These are phyloP conservation scores for Punctoribates punctum DNA, from an alignment of 2,888 invertebrate genomes.

Conservation along the genomic window DNA sequence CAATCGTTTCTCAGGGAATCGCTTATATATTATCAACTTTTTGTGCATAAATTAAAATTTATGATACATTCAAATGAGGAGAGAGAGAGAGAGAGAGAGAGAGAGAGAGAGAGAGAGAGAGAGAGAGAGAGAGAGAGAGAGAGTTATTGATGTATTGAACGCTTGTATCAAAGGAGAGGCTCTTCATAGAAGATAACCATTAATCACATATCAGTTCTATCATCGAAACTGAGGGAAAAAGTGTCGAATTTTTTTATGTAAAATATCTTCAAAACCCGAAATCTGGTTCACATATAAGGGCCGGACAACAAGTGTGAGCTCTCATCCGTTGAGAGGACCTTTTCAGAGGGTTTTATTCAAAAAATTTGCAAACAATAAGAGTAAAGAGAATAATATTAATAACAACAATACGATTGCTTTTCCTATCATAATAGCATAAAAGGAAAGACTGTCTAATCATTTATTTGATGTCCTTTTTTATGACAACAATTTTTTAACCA, in stretches of 20 bases:
- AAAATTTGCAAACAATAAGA: not conserved
- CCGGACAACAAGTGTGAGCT: not conserved
- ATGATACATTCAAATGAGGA: too few relatives aligned
- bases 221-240: not conserved
- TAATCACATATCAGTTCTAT: constrained; percentile 5
- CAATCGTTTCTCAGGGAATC: too few relatives aligned
- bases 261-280: not conserved
- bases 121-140: constrained; percentile 29
- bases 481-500: not conserved
- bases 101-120: constrained; percentile 9
- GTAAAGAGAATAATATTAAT: not conserved
- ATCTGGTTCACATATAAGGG: not conserved
- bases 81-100: constrained; percentile 10
- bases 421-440: not conserved
- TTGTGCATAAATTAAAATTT: not conserved
- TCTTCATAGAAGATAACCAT: not conserved
- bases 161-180: not conserved
- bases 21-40: too few relatives aligned
- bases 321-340: not conserved
- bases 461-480: not conserved
- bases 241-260: not conserved
- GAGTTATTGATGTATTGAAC: not conserved
- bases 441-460: not conserved
- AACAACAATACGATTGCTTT: constrained; percentile 6
- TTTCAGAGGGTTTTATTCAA: not conserved